Evolutionary conservation across 2,113 vertebrate genomes (phyloP).

Genomic region (Trichechus manatus): DNA sequence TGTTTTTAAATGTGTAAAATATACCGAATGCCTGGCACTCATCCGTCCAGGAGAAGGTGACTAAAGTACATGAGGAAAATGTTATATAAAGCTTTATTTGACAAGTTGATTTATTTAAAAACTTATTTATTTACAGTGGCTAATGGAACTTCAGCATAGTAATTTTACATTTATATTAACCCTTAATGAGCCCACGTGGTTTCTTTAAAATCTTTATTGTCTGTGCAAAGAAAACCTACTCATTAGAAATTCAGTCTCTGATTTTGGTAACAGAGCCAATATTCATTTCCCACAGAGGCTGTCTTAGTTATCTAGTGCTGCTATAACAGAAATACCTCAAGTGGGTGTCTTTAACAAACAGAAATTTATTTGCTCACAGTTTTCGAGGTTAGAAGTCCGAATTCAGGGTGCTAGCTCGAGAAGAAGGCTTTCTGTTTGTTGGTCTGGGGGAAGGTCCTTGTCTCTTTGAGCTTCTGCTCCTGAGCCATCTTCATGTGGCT

Average conservation of each 20-base stretch:
- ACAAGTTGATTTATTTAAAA: constrained; percentile 77
- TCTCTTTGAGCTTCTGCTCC: neutral
- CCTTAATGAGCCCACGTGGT: constrained; percentile 70
- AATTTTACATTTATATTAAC: constrained; percentile 74
- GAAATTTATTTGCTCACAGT: neutral
- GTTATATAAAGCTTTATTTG: constrained; percentile 63
- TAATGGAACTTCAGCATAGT: constrained; percentile 61
- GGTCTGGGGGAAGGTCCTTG: neutral
- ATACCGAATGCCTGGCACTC: constrained; percentile 45
- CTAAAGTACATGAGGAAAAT: constrained; percentile 42
- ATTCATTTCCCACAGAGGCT: constrained; percentile 63
- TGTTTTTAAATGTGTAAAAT: constrained; percentile 70
- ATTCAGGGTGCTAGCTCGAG: neutral
- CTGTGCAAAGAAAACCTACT: constrained; percentile 71
- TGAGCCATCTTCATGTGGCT: neutral
- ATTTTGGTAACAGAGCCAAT: constrained; percentile 69
- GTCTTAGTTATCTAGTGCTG: neutral
- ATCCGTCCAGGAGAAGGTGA: constrained; percentile 37
- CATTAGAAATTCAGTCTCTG: constrained; percentile 63
- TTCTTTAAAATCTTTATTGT: constrained; percentile 72
- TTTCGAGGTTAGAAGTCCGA: neutral
- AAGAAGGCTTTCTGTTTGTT: neutral
- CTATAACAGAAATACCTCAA: neutral
- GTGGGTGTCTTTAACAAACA: neutral
- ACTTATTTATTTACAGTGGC: constrained; percentile 22